Percentiles rank a stretch among this genome's conserved stretches.
phyloP scores from a whole-genome alignment of 2,113 vertebrate species.

The Rattus rattus region DNA sequence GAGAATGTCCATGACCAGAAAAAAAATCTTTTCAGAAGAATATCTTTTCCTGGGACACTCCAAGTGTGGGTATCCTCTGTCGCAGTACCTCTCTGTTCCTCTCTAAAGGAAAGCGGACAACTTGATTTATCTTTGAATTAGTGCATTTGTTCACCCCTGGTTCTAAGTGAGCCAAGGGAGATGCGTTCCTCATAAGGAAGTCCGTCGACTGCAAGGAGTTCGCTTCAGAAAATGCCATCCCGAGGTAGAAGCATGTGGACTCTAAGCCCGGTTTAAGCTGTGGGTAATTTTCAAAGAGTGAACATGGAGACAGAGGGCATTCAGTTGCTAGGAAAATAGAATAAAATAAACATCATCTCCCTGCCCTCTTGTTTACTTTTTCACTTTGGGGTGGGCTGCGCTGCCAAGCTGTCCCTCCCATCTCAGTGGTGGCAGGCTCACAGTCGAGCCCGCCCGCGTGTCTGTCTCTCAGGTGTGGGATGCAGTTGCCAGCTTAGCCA shows the following conservation, averaged over 20 bases:
- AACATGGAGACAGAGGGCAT: slow-evolving; percentile 39
- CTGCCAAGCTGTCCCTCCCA: slow-evolving; percentile 70
- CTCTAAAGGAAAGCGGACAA: slow-evolving; percentile 50
- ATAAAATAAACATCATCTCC: slow-evolving; percentile 64
- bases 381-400: slow-evolving; percentile 41
- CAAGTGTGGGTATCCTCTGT: neutral
- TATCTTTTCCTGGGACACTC: slow-evolving; percentile 35
- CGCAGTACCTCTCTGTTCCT: slow-evolving; percentile 26
- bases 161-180: slow-evolving; percentile 38
- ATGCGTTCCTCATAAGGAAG: slow-evolving; percentile 48
- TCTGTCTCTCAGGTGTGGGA: slow-evolving; percentile 81
- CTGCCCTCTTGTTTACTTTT: slow-evolving; percentile 60
- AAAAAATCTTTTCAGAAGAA: neutral
- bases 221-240: slow-evolving; percentile 66
- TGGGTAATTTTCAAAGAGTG: slow-evolving; percentile 71
- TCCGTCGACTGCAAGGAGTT: slow-evolving; percentile 56
- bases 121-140: slow-evolving; percentile 58
- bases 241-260: slow-evolving; percentile 34
- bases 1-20: no score
- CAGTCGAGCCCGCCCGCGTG: slow-evolving; percentile 69
- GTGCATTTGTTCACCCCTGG: slow-evolving; percentile 49
- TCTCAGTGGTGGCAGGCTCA: slow-evolving; percentile 74
- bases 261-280: slow-evolving; percentile 60
- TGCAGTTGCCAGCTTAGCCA: slow-evolving; percentile 76
- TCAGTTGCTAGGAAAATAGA: slow-evolving; percentile 69